Conservation (phyloP, 30 jellyfish, hydroid and myxozoan genomes). For the Rhopilema esculentum region DNA sequence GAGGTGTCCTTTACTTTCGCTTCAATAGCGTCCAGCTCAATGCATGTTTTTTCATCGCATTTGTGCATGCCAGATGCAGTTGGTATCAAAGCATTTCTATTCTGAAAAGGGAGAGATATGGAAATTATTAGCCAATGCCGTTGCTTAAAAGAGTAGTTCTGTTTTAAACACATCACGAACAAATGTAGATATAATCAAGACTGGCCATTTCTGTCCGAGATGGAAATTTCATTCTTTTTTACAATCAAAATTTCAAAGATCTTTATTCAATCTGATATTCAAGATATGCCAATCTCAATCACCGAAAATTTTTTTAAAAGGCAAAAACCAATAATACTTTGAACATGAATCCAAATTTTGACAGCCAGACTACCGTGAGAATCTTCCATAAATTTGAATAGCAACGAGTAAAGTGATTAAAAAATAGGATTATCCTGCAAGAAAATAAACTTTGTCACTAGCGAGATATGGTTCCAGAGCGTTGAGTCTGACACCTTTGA, state of each 20-base stretch:
- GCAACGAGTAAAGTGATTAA: too few relatives aligned
- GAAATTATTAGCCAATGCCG: not conserved
- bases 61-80: constrained; percentile 69
- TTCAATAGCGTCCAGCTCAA: constrained; percentile 37
- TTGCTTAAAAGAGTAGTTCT: not conserved
- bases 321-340: not conserved
- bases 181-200: too few relatives aligned
- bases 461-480: too few relatives aligned
- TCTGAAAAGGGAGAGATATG: not conserved
- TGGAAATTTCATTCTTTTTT: not conserved
- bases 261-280: too few relatives aligned
- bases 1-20: constrained; percentile 20
- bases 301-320: not conserved
- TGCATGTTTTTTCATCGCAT: constrained; percentile 56
- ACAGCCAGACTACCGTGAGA: too few relatives aligned
- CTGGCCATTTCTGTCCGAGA: not conserved
- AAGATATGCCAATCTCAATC: too few relatives aligned
- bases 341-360: too few relatives aligned
- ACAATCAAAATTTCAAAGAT: too few relatives aligned
- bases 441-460: too few relatives aligned
- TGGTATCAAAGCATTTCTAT: constrained; percentile 30
- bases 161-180: not conserved
- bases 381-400: too few relatives aligned
- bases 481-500: too few relatives aligned
- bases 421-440: too few relatives aligned